Evolutionary conservation across 2,888 invertebrate genomes (phyloP).

Genomic region (Drosophila affinis): DNA sequence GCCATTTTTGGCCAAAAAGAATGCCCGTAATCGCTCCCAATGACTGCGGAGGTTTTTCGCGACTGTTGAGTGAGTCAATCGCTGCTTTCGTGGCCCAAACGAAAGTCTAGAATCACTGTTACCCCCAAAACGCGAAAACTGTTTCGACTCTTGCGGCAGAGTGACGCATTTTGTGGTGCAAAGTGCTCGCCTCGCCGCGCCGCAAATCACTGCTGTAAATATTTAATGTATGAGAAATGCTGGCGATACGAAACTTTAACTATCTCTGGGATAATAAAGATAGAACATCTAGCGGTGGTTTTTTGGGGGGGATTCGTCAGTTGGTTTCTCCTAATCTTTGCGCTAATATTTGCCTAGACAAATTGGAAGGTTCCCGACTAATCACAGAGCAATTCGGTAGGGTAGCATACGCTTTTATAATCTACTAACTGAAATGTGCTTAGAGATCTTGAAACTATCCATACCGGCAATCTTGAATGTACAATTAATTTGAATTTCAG

Average conservation of each 20-base stretch:
- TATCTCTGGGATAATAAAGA: slow-evolving; percentile 22
- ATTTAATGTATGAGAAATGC: slow-evolving; percentile 22
- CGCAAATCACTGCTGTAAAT: slow-evolving; percentile 32
- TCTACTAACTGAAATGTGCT: neutral
- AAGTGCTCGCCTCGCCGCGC: slow-evolving; percentile 1
- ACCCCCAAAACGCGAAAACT: neutral
- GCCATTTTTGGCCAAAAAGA: neutral
- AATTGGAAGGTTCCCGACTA: neutral
- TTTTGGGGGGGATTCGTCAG: neutral
- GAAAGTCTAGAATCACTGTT: slow-evolving; percentile 28
- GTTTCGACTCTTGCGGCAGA: slow-evolving; percentile 3
- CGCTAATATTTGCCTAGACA: slow-evolving; percentile 22
- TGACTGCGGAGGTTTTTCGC: neutral
- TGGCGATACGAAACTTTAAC: neutral
- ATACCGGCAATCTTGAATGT: neutral
- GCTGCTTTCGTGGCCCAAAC: neutral
- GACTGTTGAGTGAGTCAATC: neutral
- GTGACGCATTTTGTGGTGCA: slow-evolving; percentile 31
- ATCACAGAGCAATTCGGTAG: too few relatives aligned
- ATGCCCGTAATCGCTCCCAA: neutral
- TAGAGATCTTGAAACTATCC: neutral
- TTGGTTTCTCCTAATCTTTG: slow-evolving; percentile 16
- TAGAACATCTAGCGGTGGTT: slow-evolving; percentile 4
- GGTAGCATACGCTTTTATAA: too few relatives aligned
- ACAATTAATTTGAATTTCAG: slow-evolving; percentile 3